phyloP scores from a whole-genome alignment of 30 jellyfish, hydroid and myxozoan species.

The Aurelia sp. region DNA sequence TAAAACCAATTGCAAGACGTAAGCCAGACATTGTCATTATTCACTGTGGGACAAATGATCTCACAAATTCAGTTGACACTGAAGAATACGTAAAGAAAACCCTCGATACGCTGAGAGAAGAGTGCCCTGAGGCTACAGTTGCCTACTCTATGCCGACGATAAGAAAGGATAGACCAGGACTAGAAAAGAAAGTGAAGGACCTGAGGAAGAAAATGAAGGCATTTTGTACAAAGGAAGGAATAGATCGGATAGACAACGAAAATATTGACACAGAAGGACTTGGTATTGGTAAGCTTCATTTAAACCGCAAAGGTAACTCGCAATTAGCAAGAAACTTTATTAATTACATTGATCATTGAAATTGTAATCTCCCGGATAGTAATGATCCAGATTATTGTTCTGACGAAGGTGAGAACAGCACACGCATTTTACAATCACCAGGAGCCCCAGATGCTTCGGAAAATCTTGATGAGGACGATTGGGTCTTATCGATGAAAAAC shows the following conservation, averaged over 20 bases:
- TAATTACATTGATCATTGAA: slow-evolving; percentile 5
- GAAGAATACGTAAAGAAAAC: slow-evolving; percentile 2
- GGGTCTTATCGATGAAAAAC: too few relatives aligned
- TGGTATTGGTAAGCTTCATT: slow-evolving; percentile 18
- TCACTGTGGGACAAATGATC: slow-evolving; percentile 24
- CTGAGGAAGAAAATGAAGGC: slow-evolving; percentile 8
- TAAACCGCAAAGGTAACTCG: slow-evolving; percentile 48
- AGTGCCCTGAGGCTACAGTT: slow-evolving; percentile 16
- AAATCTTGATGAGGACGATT: too few relatives aligned
- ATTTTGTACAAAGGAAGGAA: not conserved
- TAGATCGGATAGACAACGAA: slow-evolving; percentile 7
- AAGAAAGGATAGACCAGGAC: slow-evolving; percentile 17
- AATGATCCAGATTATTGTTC: too few relatives aligned
- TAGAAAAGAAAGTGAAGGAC: slow-evolving; percentile 10
- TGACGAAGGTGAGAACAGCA: too few relatives aligned
- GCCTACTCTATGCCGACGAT: not conserved
- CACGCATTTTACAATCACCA: too few relatives aligned
- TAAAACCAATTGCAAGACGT: slow-evolving; percentile 8
- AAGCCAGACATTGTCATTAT: slow-evolving; percentile 4
- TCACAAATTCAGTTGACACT: slow-evolving; percentile 11
- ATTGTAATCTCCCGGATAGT: too few relatives aligned
- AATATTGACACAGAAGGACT: slow-evolving; percentile 10
- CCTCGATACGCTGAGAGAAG: slow-evolving; percentile 3
- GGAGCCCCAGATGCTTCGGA: too few relatives aligned
- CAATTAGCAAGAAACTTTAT: slow-evolving; percentile 43